These are phyloP conservation scores for Fulmarus glacialis DNA, from an alignment of 2,113 vertebrate species.

Conservation along the genomic window DNA sequence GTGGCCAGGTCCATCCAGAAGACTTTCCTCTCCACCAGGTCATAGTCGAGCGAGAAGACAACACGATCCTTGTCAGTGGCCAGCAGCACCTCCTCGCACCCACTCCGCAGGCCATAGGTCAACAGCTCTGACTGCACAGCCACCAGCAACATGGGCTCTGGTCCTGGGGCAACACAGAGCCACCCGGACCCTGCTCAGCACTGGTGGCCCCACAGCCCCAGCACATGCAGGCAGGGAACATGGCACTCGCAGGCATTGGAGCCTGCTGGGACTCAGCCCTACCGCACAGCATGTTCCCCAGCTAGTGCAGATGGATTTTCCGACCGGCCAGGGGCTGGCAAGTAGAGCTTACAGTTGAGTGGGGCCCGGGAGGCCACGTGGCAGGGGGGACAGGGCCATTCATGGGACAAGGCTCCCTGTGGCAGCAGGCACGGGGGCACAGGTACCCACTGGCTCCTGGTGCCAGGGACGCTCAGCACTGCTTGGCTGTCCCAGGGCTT, in stretches of 20 bases:
- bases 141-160: constrained; percentile 83
- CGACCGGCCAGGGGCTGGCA: background rate
- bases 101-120: constrained; percentile 78
- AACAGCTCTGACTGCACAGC: constrained; percentile 85
- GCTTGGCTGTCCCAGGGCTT: background rate
- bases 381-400: background rate
- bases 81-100: constrained; percentile 75
- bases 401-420: rapidly evolving
- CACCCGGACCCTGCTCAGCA: background rate
- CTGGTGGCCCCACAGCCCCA: background rate
- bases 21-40: constrained; percentile 78
- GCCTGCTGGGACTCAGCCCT: background rate
- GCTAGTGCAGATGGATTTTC: background rate
- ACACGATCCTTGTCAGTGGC: constrained; percentile 67
- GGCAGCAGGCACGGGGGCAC: background rate
- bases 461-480: rapidly evolving
- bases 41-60: constrained; percentile 88
- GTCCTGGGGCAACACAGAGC: constrained; percentile 53
- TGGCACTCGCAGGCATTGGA: rapidly evolving
- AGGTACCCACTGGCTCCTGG: background rate
- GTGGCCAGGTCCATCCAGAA: constrained; percentile 89
- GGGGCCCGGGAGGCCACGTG: background rate
- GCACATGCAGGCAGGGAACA: background rate
- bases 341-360: background rate
- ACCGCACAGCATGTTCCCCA: background rate